phyloP scores from a whole-genome alignment of 1,140 invertebrate genomes.

The Drosophila kurseongensis region DNA sequence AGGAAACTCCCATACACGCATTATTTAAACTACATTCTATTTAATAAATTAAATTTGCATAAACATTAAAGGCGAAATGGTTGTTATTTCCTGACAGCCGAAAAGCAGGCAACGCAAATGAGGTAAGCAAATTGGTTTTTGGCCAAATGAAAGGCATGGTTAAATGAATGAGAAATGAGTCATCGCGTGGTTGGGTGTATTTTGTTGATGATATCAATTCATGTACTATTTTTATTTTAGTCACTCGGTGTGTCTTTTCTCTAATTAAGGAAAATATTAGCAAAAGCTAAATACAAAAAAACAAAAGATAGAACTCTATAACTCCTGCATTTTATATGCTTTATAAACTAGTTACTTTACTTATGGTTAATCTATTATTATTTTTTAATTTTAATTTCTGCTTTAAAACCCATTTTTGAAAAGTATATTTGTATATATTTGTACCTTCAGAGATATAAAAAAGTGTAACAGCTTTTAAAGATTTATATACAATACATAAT shows the following conservation, averaged over 20 bases:
- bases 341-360: too few relatives aligned
- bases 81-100: slow-evolving; percentile 35
- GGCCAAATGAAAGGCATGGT: slow-evolving; percentile 3
- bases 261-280: not conserved
- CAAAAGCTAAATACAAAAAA: too few relatives aligned
- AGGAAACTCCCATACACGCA: slow-evolving; percentile 33
- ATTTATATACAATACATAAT: not conserved
- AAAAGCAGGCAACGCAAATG: slow-evolving; percentile 62
- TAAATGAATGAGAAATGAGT: not conserved
- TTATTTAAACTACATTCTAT: slow-evolving; percentile 65
- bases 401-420: too few relatives aligned
- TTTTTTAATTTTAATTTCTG: too few relatives aligned
- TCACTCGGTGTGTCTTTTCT: not conserved
- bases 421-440: too few relatives aligned
- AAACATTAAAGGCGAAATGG: slow-evolving; percentile 13
- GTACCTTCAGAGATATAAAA: too few relatives aligned
- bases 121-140: not conserved
- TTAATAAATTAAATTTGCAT: slow-evolving; percentile 61
- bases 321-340: too few relatives aligned
- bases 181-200: not conserved
- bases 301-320: too few relatives aligned
- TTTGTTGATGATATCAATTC: not conserved
- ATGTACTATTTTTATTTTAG: not conserved
- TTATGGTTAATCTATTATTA: not conserved
- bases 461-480: too few relatives aligned